A percentile compares a stretch with the other conserved stretches of the same genome.
phyloP scores from a whole-genome alignment of 2,797 vertebrate species.

The Gambelia wislizenii region DNA sequence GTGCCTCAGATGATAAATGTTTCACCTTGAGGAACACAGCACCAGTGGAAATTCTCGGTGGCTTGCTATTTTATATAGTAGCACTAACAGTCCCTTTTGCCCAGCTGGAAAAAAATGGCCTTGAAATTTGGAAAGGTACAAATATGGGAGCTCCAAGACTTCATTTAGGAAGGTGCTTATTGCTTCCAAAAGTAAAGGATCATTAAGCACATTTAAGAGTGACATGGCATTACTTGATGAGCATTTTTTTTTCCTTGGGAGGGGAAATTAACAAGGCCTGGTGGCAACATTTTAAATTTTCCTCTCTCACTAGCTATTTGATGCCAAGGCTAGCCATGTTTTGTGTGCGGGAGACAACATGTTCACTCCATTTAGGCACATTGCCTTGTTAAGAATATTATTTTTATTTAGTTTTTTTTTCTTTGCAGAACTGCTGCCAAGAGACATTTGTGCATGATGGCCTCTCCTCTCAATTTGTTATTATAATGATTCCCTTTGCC shows the following conservation, averaged over 20 bases:
- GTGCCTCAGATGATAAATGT: no score
- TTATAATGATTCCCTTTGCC: slow-evolving; percentile 26
- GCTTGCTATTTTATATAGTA: background rate
- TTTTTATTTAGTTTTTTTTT: slow-evolving; percentile 14
- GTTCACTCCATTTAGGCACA: slow-evolving; percentile 13
- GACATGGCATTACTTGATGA: background rate
- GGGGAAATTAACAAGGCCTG: background rate
- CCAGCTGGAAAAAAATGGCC: background rate
- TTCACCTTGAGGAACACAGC: background rate
- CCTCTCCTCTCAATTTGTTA: slow-evolving; percentile 24
- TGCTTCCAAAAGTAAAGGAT: background rate
- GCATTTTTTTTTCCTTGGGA: background rate
- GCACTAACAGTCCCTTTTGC: background rate
- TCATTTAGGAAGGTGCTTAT: background rate
- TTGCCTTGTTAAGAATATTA: slow-evolving; percentile 30
- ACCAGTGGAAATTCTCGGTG: background rate
- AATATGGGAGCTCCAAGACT: background rate
- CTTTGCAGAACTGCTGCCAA: slow-evolving; percentile 5
- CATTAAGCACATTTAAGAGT: background rate
- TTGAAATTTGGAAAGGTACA: background rate
- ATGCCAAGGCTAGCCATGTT: slow-evolving; percentile 8
- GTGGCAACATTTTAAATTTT: slow-evolving; percentile 14
- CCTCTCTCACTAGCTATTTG: background rate
- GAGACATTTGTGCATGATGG: background rate
- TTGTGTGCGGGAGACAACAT: background rate